Evolutionary conservation across 2,888 invertebrate genomes (phyloP), one percentile per base, ranked within the genome.

Genomic region (Gastrophysa polygoni): DNA sequence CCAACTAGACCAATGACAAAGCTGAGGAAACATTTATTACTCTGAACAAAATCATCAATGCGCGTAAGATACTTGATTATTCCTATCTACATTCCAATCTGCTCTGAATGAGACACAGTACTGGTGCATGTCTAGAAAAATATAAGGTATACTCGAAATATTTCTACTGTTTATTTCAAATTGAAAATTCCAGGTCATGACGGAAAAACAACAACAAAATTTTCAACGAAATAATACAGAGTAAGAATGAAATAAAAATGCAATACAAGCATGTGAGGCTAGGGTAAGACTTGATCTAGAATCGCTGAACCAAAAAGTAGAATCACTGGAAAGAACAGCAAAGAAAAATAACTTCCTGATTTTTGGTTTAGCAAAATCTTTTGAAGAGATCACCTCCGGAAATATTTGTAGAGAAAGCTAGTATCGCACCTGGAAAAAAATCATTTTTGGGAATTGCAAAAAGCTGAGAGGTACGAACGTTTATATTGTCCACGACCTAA

Each of bases 281-380:
- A 46, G 46, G 46, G 46, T 46, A 46, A 46, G 46, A 8, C 46
- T 46, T 46, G 46, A 46, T 46, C 2, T 46, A n/a, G 46, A 46
- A 46, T 14, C 46, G 18, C 38, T 52, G 17, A 52, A 52, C 32
- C 7, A 34, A 14, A 52, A 34, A 52, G 18, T 52, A 7, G 49
- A 49, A 14, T 49, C 8, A 6, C 24, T 49, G 24, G 49, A 49
- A 21, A 49, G 49, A 49, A 18, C 7, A 8, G 6, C 10, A 21
- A 49, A 21, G 24, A 49, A 18, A 21, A 49, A 49, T 7, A 49
- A 49, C 14, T 8, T 49, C 20, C 20, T 49, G 7, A 49, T 49
- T 49, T 49, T 49, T 49, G 49, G 49, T 49, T 11, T 49, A 49
- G 8, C 3, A 21, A 49, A 21, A 49, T 21, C 20, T 21, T 8